phyloP scores from a whole-genome alignment of 2,113 vertebrate genomes.

The Cricetomys ansorgei region DNA sequence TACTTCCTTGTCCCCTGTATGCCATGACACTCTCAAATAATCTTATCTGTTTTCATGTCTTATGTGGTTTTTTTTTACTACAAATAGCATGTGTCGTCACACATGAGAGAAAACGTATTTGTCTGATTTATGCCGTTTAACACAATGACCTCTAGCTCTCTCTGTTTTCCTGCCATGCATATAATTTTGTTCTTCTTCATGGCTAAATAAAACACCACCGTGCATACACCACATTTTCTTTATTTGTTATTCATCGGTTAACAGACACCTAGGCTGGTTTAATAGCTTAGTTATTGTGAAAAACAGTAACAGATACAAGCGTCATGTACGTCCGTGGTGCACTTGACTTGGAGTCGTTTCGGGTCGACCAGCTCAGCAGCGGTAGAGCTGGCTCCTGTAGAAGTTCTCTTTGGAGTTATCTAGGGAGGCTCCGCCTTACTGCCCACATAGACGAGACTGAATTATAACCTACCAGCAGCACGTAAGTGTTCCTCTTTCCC shows the following conservation, averaged over 20 bases:
- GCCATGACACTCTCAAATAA: neutral
- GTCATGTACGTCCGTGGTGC: neutral
- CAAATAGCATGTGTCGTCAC: neutral
- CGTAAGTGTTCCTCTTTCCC: neutral
- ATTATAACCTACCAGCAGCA: no score
- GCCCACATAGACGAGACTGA: neutral
- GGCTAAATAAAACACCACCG: neutral
- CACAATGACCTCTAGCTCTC: neutral
- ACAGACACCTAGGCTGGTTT: neutral
- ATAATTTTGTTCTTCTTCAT: neutral
- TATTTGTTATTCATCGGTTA: neutral
- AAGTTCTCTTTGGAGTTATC: neutral
- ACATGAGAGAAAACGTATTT: neutral
- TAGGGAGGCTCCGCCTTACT: neutral
- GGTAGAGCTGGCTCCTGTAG: neutral
- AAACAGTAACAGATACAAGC: neutral
- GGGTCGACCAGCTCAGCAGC: neutral
- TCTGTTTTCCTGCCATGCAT: neutral
- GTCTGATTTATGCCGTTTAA: neutral
- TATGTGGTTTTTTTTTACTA: neutral
- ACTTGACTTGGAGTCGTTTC: neutral
- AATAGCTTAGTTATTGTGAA: no score
- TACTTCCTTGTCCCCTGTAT: neutral
- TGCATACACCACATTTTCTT: neutral
- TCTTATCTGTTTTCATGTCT: neutral